Evolutionary conservation across 2,888 invertebrate species (phyloP), one percentile per base, ranked within the genome.

Genomic region (Boloria selene): DNA sequence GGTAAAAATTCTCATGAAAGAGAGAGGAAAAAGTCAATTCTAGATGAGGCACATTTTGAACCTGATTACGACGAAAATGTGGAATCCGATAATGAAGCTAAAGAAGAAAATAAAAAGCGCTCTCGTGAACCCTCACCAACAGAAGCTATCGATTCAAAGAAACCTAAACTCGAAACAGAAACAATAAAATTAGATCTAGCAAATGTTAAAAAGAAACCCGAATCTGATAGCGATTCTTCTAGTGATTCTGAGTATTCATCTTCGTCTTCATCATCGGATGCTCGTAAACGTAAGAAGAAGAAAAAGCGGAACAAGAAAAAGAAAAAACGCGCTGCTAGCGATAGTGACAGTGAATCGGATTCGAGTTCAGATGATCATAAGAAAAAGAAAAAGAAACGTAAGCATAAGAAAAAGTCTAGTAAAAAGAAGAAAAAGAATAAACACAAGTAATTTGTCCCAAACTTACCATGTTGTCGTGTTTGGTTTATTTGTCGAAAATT

Each of bases 381-480:
- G 77, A 93, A 95, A 73, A 95, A 94, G 80, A 94, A 94, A 75
- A 95, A 95, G 81, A 95, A 95, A 79, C 94, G 93, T 72, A 94
- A 94, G 75, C 94, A 94, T 82, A 95, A 94, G 88, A 95, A 94
- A 76, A 95, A 94, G 76, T 93, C 94, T 31, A 92, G 93, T 75
- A 95, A 95, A 80, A 96, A 96, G 82, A 95, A 95, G 87, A 96
- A 95, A 83, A 96, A 95, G 84, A 93, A 94, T 70, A 92, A 91
- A 77, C 90, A 91, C 82, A 91, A 91, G 84, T 90, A 85, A 81
- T 67, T 70, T 51, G 49, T 44, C 66, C 59, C 13, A 47, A 31
- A 64, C 47, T 47, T 55, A 50, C 44, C 55, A 54, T 47, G 47
- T 63, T 50, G 62, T 65, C 67, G 65, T 68, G 65, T 67, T 64